These are phyloP conservation scores for Crioceris asparagi DNA, from an alignment of 2,888 invertebrate species.

Conservation along the genomic window DNA sequence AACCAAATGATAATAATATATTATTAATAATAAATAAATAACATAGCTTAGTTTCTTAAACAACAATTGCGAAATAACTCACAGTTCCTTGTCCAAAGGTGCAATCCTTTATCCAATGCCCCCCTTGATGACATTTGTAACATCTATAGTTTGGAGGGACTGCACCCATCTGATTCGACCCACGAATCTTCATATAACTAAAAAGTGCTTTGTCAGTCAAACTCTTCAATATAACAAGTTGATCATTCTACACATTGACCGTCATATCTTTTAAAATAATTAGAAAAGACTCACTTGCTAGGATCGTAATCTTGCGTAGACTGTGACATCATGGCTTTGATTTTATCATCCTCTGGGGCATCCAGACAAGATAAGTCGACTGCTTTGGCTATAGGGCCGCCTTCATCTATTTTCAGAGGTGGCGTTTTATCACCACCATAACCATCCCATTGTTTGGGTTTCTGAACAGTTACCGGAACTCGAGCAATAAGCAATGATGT, in stretches of 20 bases:
- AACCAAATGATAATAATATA: too few species aligned
- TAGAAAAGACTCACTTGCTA: conserved; percentile 66
- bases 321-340: conserved; percentile 94
- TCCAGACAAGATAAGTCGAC: conserved; percentile 82
- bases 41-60: neutral
- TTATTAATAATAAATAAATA: neutral
- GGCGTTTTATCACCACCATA: conserved; percentile 40
- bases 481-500: conserved; percentile 91
- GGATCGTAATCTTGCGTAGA: conserved; percentile 96
- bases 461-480: conserved; percentile 74
- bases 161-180: conserved; percentile 77
- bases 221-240: neutral
- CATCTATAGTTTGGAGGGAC: conserved; percentile 90
- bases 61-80: too few species aligned
- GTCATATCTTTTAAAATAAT: conserved; percentile 1
- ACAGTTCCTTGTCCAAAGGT: conserved; percentile 55
- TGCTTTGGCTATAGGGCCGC: conserved; percentile 48
- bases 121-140: conserved; percentile 86
- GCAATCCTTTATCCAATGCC: conserved; percentile 98
- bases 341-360: conserved; percentile 95
- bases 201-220: conserved; percentile 28
- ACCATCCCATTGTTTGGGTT: conserved; percentile 58
- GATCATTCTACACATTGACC: neutral
- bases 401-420: conserved; percentile 33
- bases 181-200: conserved; percentile 83